Evolutionary conservation across 2,113 vertebrate species (phyloP).

Genomic region (Ageneiosus marmoratus): DNA sequence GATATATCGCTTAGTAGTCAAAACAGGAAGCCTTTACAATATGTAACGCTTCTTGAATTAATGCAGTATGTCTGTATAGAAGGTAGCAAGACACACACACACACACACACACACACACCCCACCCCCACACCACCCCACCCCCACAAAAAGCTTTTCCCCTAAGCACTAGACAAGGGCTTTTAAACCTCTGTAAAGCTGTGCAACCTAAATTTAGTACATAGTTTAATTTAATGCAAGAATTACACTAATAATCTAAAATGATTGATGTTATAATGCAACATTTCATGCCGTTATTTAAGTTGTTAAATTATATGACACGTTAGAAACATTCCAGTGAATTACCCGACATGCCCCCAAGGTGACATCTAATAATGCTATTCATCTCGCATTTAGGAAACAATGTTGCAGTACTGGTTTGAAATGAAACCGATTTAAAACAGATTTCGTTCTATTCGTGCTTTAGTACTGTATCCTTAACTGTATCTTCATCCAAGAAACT

Average conservation of each 20-base stretch:
- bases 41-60: background rate
- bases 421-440: background rate
- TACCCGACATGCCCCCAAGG: background rate
- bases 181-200: background rate
- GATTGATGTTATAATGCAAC: background rate
- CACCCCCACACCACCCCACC: background rate
- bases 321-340: background rate
- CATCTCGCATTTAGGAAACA: background rate
- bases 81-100: background rate
- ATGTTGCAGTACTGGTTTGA: background rate
- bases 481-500: background rate
- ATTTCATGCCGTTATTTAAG: background rate
- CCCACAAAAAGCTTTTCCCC: background rate
- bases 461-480: background rate
- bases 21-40: slow-evolving; percentile 23
- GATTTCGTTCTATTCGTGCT: background rate
- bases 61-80: background rate
- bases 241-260: background rate
- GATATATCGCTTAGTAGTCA: slow-evolving; percentile 17
- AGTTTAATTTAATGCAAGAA: background rate
- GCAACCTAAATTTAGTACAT: background rate
- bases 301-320: no score
- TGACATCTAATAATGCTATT: background rate
- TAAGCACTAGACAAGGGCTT: background rate
- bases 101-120: background rate